These are phyloP conservation scores for Isoperla grammatica DNA, from an alignment of 2,888 invertebrate genomes.

Conservation along the genomic window DNA sequence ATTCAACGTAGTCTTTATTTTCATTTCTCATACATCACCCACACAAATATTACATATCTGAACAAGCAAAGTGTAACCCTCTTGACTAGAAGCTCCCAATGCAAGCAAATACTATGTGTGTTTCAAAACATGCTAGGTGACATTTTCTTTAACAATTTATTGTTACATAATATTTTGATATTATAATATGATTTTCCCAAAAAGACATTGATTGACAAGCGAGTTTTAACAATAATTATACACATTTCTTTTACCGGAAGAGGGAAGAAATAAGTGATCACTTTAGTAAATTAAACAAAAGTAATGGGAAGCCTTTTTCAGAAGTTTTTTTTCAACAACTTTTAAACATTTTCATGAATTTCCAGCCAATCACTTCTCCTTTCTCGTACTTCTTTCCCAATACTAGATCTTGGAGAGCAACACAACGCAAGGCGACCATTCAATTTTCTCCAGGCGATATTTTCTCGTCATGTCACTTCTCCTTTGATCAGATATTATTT, in stretches of 20 bases:
- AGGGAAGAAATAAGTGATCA: slow-evolving; percentile 14
- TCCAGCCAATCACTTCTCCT: not conserved
- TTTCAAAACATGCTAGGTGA: slow-evolving; percentile 11
- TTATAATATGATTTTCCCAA: slow-evolving; percentile 25
- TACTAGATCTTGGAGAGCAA: not conserved
- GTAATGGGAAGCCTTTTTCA: slow-evolving; percentile 2
- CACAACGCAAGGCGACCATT: too few relatives aligned
- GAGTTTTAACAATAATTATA: slow-evolving; percentile 29
- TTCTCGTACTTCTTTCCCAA: slow-evolving; percentile 7
- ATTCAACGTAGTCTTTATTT: slow-evolving; percentile 36
- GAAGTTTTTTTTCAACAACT: not conserved
- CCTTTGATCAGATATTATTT: slow-evolving; percentile 24
- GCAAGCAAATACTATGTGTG: slow-evolving; percentile 25
- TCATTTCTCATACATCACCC: slow-evolving; percentile 49
- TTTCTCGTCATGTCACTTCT: slow-evolving; percentile 15
- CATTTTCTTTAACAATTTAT: slow-evolving; percentile 23
- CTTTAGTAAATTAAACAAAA: slow-evolving; percentile 5
- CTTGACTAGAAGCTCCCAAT: slow-evolving; percentile 32
- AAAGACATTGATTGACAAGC: slow-evolving; percentile 30
- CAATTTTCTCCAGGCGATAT: too few relatives aligned
- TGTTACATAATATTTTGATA: slow-evolving; percentile 26
- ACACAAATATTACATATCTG: slow-evolving; percentile 40
- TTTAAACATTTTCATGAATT: not conserved
- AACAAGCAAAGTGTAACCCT: slow-evolving; percentile 31
- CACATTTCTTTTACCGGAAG: slow-evolving; percentile 24